phyloP scores from a whole-genome alignment of 1,140 invertebrate species.

The Pissodes strobi region DNA sequence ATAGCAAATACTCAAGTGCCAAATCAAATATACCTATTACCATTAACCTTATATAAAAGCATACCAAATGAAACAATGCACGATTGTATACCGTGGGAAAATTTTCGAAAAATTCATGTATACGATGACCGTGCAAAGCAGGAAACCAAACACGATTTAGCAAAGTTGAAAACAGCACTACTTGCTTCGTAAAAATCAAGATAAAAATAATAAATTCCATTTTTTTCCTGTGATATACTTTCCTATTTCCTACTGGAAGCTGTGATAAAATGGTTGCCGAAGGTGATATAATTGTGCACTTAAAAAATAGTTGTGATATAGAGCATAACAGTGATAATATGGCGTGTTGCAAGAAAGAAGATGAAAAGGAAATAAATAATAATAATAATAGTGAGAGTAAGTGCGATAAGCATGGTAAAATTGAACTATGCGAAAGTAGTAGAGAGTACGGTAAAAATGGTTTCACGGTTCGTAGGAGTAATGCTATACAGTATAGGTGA shows the following conservation, averaged over 20 bases:
- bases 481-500: constrained; percentile 21
- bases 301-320: constrained; percentile 13
- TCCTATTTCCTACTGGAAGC: not conserved
- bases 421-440: not conserved
- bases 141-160: not conserved
- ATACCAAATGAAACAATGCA: constrained; percentile 3
- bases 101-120: constrained; percentile 5
- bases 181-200: constrained; percentile 1
- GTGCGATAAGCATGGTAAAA: too few relatives aligned
- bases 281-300: constrained; percentile 27
- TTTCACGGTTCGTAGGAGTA: not conserved
- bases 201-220: too few relatives aligned
- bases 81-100: not conserved
- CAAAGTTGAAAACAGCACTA: not conserved
- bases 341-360: not conserved
- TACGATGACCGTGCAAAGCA: constrained; percentile 21
- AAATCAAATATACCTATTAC: too few relatives aligned
- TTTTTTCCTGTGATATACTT: constrained; percentile 14
- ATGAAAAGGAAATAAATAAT: constrained; percentile 14
- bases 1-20: too few relatives aligned
- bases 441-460: constrained; percentile 3
- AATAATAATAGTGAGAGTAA: not conserved
- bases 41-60: too few relatives aligned
- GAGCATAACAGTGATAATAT: not conserved
- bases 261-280: constrained; percentile 35